A percentile compares a stretch with the other conserved stretches of the same genome.
phyloP scores from a whole-genome alignment of 2,888 invertebrate genomes.

The Synanthedon myopaeformis region DNA sequence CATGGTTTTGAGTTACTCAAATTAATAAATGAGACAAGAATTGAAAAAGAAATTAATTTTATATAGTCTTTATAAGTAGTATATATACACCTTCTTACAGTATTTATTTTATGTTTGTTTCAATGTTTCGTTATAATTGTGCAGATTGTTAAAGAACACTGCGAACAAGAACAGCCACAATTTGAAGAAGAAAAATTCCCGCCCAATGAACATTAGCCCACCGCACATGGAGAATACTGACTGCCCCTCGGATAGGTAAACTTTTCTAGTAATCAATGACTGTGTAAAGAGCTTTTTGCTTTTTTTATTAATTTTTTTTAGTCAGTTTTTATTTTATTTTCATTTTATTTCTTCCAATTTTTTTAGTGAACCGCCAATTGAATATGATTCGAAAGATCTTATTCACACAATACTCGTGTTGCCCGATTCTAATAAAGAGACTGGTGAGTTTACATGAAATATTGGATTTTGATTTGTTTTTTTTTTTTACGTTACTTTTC shows the following conservation, averaged over 20 bases:
- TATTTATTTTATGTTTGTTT: no score
- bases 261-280: conserved; percentile 2
- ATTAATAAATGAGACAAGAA: no score
- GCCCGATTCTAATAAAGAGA: conserved; percentile 53
- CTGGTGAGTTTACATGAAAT: conserved; percentile 30
- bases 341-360: conserved; percentile 14
- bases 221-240: conserved; percentile 50
- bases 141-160: conserved; percentile 50
- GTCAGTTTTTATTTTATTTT: conserved; percentile 12
- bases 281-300: no score
- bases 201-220: conserved; percentile 39
- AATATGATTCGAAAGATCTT: conserved; percentile 55
- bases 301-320: conserved; percentile 3
- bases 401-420: conserved; percentile 55
- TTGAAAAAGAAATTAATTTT: no score
- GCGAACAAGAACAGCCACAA: conserved; percentile 40
- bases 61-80: no score
- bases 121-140: background rate
- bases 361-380: conserved; percentile 58
- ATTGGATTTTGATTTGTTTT: background rate
- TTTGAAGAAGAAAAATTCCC: conserved; percentile 32
- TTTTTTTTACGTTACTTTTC: background rate
- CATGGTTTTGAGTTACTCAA: no score
- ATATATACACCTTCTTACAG: no score
- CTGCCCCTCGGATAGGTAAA: conserved; percentile 49